A percentile compares a stretch with the other conserved stretches of the same genome.
Evolutionary conservation across 2,888 invertebrate species (phyloP).

Genomic region (Julus scanicus): DNA sequence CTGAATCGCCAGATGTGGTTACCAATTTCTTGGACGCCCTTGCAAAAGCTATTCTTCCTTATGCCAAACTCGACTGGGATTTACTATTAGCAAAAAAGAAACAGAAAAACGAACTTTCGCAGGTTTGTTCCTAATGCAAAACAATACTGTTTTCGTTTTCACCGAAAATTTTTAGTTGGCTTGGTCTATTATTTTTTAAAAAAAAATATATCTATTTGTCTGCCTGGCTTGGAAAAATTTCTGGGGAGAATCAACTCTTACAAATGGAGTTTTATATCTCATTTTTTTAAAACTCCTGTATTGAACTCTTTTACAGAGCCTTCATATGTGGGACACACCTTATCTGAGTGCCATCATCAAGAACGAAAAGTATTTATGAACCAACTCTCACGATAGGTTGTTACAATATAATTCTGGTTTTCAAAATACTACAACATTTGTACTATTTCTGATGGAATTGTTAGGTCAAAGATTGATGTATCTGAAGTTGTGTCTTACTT

Average conservation of each 20-base stretch:
- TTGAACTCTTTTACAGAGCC: constrained; percentile 59
- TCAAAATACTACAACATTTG: no score
- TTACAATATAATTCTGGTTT: no score
- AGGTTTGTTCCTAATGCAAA: background rate
- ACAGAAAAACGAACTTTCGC: constrained; percentile 54
- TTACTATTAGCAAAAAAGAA: constrained; percentile 80
- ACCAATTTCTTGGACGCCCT: constrained; percentile 82
- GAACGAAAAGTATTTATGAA: constrained; percentile 62
- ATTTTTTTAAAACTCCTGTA: background rate
- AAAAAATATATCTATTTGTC: no score
- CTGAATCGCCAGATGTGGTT: constrained; percentile 83
- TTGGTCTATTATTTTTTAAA: background rate
- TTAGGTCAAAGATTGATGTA: constrained; percentile 58
- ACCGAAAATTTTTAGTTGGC: no score
- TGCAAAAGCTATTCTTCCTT: constrained; percentile 75
- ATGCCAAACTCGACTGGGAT: constrained; percentile 80
- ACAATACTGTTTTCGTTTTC: no score
- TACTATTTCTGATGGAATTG: background rate
- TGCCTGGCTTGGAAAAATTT: no score
- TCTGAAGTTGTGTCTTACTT: constrained; percentile 77
- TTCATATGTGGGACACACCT: constrained; percentile 84
- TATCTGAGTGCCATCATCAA: constrained; percentile 73
- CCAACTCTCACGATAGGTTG: background rate
- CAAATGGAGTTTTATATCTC: no score
- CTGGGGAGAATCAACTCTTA: no score